Evolutionary conservation across 1,140 invertebrate species (phyloP).

Genomic region (Trypoxylus dichotomus): DNA sequence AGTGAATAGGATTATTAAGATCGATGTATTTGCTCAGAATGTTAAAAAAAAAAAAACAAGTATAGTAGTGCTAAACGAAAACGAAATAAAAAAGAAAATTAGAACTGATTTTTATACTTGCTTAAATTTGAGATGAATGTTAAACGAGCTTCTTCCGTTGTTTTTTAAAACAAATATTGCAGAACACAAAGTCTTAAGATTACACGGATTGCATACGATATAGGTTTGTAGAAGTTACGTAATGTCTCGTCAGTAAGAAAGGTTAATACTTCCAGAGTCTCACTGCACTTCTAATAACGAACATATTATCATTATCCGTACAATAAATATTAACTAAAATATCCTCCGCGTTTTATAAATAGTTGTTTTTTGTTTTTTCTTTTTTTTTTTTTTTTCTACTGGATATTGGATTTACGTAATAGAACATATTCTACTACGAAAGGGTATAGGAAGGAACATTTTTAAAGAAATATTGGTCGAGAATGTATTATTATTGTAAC

Average conservation of each 20-base stretch:
- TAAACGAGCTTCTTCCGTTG: not conserved
- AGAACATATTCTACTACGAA: not conserved
- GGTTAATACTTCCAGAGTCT: not conserved
- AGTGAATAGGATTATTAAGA: not conserved
- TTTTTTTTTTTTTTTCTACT: slow-evolving; percentile 9
- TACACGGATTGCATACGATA: not conserved
- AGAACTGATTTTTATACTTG: not conserved
- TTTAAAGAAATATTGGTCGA: slow-evolving; percentile 9
- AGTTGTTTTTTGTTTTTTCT: too few relatives aligned
- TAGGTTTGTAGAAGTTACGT: not conserved
- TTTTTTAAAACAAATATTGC: not conserved
- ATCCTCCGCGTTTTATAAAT: not conserved
- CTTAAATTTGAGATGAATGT: not conserved
- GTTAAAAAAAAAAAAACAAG: not conserved
- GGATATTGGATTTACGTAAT: slow-evolving; percentile 7
- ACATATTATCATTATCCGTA: slow-evolving; percentile 4
- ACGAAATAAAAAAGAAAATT: not conserved
- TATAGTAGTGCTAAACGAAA: not conserved
- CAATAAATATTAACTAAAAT: slow-evolving; percentile 1
- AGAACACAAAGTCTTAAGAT: not conserved
- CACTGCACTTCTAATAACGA: slow-evolving; percentile 1
- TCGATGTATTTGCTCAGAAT: slow-evolving; percentile 2
- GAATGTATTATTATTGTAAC: slow-evolving; percentile 24
- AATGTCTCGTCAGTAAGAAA: not conserved
- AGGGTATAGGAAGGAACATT: not conserved